These are phyloP conservation scores for Chrysogorgia sp. DNA, from an alignment of 92 coral and sea anemone genomes.

Conservation along the genomic window DNA sequence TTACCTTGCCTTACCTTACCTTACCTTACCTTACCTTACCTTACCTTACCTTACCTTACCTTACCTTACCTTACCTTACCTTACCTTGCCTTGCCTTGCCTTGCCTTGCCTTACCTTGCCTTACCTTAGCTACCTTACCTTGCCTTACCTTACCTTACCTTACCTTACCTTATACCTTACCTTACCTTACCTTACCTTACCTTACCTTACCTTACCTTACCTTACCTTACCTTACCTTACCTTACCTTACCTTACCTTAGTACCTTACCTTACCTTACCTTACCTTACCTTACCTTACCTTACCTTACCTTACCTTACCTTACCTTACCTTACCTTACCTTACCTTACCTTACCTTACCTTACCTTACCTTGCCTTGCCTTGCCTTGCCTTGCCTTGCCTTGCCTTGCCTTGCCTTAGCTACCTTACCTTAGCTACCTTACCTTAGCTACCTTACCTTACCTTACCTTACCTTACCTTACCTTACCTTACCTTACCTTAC, in stretches of 20 bases:
- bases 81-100: too few relatives aligned
- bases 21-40: not conserved
- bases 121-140: not conserved
- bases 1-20: not conserved
- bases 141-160: too few relatives aligned
- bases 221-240: constrained; percentile 15
- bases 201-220: not conserved
- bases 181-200: not conserved
- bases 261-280: constrained; percentile 34
- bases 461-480: too few relatives aligned
- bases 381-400: not conserved
- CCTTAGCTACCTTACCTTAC: not conserved
- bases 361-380: not conserved
- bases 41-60: not conserved
- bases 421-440: too few relatives aligned
- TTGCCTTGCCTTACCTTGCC: not conserved
- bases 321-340: constrained; percentile 13
- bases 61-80: not conserved
- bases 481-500: not conserved
- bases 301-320: constrained; percentile 21
- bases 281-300: constrained; percentile 21
- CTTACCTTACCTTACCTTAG: constrained; percentile 32
- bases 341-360: not conserved
- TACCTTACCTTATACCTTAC: not conserved
- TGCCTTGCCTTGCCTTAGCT: not conserved